A percentile compares a stretch with the other conserved stretches of the same genome.
These are phyloP conservation scores for Ciconia stormi DNA, from an alignment of 2,113 vertebrate species.

Conservation along the genomic window DNA sequence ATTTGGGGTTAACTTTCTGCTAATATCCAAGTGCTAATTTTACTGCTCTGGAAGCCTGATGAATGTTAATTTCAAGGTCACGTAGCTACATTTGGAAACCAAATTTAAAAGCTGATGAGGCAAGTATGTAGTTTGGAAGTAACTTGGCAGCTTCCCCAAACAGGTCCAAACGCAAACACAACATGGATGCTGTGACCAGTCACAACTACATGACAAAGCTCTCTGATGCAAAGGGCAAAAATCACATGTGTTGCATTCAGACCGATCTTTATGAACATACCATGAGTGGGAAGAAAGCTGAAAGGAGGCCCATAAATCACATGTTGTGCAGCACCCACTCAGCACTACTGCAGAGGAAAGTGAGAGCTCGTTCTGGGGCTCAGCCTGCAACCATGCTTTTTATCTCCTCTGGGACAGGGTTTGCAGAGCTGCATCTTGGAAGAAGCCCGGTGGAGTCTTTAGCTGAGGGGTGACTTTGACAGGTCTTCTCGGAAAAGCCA, in stretches of 20 bases:
- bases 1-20: background rate
- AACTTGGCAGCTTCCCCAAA: background rate
- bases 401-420: background rate
- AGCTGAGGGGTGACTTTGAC: background rate
- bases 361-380: background rate
- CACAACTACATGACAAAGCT: background rate
- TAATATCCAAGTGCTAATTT: background rate
- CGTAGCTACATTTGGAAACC: background rate
- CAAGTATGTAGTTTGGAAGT: background rate
- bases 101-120: background rate
- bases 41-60: background rate
- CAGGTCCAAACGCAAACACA: background rate
- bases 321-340: background rate
- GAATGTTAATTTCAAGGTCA: background rate
- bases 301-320: background rate
- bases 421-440: background rate
- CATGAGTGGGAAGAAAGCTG: background rate
- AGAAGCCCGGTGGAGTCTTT: background rate
- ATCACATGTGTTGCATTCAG: background rate
- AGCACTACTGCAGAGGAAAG: background rate
- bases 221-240: background rate
- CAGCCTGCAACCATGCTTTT: background rate
- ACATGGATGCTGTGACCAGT: background rate
- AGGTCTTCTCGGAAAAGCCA: background rate
- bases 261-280: background rate